Conservation (phyloP, 2,797 vertebrate genomes). For the Thalassophryne amazonica region DNA sequence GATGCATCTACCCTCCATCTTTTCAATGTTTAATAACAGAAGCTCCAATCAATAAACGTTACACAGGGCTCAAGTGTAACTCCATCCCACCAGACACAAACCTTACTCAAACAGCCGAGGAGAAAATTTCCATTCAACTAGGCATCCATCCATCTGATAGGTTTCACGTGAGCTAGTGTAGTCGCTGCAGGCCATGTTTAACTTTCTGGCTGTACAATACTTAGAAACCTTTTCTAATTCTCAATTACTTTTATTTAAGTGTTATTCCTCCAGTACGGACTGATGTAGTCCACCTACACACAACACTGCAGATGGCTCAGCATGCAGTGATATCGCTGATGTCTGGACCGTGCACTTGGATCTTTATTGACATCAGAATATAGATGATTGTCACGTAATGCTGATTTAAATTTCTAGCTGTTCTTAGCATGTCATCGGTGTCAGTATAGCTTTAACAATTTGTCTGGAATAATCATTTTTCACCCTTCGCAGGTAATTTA, state of each 20-base stretch:
- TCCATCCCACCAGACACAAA: constrained; percentile 45
- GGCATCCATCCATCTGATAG: constrained; percentile 25
- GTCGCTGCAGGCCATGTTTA: background rate
- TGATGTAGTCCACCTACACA: no score
- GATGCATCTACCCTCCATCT: constrained; percentile 34
- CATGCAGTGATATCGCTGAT: no score
- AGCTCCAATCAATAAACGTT: constrained; percentile 71
- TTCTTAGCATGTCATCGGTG: no score
- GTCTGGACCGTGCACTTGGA: no score
- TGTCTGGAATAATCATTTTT: no score
- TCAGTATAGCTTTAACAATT: no score
- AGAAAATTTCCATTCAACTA: constrained; percentile 58
- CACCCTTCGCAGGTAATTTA: no score
- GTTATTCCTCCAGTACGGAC: constrained; percentile 18
- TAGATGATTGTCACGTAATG: no score
- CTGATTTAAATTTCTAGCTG: no score
- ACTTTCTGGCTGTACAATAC: background rate
- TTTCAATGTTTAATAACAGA: constrained; percentile 75
- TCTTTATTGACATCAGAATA: no score
- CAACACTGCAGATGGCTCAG: no score
- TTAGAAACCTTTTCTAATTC: constrained; percentile 14
- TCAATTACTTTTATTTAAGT: constrained; percentile 24
- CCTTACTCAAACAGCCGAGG: constrained; percentile 39
- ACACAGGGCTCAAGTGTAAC: constrained; percentile 47
- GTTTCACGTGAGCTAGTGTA: constrained; percentile 10